A percentile compares a stretch with the other conserved stretches of the same genome.
phyloP scores from a whole-genome alignment of 2,797 vertebrate genomes.

The Eulemur rubriventer region DNA sequence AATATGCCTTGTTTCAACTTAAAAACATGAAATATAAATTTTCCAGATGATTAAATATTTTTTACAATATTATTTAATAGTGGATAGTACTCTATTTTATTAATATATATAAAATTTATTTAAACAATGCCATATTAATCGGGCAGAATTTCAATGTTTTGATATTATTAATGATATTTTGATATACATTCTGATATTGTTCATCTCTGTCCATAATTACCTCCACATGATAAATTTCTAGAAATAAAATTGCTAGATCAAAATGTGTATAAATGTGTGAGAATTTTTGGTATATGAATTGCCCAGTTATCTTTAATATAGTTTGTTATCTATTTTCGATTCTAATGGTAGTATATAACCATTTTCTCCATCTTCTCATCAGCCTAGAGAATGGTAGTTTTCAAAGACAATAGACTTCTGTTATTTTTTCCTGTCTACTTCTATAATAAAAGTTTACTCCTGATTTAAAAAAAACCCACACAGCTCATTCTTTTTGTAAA shows the following conservation, averaged over 20 bases:
- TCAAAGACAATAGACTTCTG: background rate
- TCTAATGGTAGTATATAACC: background rate
- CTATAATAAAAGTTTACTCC: background rate
- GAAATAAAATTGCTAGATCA: background rate
- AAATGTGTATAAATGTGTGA: background rate
- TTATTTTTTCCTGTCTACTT: background rate
- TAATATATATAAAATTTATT: background rate
- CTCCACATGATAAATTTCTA: background rate
- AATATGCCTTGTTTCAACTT: background rate
- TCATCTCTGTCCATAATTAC: background rate
- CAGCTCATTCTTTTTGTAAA: background rate
- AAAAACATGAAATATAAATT: background rate
- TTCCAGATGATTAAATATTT: background rate
- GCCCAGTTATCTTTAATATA: background rate
- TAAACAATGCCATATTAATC: background rate
- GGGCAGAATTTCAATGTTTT: background rate
- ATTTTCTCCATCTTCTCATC: background rate
- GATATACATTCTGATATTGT: background rate
- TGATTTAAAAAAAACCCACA: background rate
- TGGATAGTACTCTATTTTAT: background rate
- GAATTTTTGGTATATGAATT: background rate
- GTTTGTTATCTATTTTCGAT: background rate
- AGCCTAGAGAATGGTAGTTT: background rate
- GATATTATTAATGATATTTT: background rate
- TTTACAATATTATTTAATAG: background rate